Base-by-base conservation (phyloP, 2,113 vertebrate genomes). In the Eulemur rufifrons region DNA sequence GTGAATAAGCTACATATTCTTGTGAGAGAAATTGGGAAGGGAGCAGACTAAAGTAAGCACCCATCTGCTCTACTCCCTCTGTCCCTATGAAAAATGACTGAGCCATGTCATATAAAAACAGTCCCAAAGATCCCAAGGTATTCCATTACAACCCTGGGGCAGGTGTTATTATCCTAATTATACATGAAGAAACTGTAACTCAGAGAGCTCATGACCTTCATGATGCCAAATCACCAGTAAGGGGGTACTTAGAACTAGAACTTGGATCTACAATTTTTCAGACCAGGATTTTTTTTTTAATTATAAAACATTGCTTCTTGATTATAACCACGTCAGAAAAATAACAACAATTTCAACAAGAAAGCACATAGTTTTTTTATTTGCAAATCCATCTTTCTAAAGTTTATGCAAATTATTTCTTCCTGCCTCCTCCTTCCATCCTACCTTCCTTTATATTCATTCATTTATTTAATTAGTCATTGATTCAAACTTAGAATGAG, bases 81-180 rank as follows among this genome's bases (percentile, higher is more conserved):
- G 59, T 88, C 45, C 66, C 71, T 94, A 52, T 97, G 87, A 52
- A 92, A 94, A 86, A 88, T 81, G 74, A 89, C 15, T 59, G 76
- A 96, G 23, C 34, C 34, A 39, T 94, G 52, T 63, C 59, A 69
- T 54, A 82, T 84, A 81, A 94, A 96, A 95, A 96, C 66, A 97
- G 74, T 56, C 37, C 56, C 69, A 83, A 59, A 59, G 52, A 80
- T 56, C 78, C 86, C 78, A 83, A 74, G 71, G 68, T 78, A 94
- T 80, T 93, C 95, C 81, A 45, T 91, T 39, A 81, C 37, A 63
- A 89, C 8, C 18, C 29, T 21, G 32, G 52, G n/a, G 47, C 71
- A 96, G 90, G 59, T 96, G 93, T 92, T 92, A 45, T 80, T 59
- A 76, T 61, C n/a, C 64, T 95, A 83, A 84, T 93, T 95, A 52